A percentile compares a stretch with the other conserved stretches of the same genome.
These are phyloP conservation scores for Anguilla marmorata DNA, from an alignment of 2,797 vertebrate genomes.

Conservation along the genomic window DNA sequence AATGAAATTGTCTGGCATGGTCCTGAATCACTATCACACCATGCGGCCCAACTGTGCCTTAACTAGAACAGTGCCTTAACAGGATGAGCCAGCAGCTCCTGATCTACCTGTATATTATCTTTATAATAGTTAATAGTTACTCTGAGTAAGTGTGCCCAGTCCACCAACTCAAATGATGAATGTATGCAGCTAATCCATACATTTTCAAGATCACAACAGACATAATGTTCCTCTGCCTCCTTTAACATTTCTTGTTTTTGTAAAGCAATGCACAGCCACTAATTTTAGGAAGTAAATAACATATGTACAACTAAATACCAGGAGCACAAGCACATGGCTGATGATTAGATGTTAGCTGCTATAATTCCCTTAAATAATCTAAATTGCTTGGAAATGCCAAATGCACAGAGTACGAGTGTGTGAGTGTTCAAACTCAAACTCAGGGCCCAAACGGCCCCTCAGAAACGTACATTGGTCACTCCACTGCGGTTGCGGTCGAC, in stretches of 20 bases:
- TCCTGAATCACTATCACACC: too few species aligned
- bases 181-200: neutral
- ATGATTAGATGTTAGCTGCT: too few species aligned
- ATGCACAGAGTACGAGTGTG: neutral
- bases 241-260: neutral
- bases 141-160: too few species aligned
- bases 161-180: neutral
- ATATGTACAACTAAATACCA: neutral
- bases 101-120: too few species aligned
- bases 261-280: neutral
- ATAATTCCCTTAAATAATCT: too few species aligned
- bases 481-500: conserved; percentile 94
- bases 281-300: neutral
- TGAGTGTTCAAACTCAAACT: neutral
- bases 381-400: too few species aligned
- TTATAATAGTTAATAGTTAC: too few species aligned
- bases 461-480: conserved; percentile 87
- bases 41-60: too few species aligned
- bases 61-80: too few species aligned
- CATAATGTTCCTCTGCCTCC: neutral
- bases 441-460: neutral
- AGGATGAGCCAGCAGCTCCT: too few species aligned
- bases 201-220: neutral
- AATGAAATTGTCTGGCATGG: too few species aligned
- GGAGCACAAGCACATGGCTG: neutral